A percentile compares a stretch with the other conserved stretches of the same genome.
Conservation (phyloP, 1,140 invertebrate species). For the Drosophila nigrodunni region DNA sequence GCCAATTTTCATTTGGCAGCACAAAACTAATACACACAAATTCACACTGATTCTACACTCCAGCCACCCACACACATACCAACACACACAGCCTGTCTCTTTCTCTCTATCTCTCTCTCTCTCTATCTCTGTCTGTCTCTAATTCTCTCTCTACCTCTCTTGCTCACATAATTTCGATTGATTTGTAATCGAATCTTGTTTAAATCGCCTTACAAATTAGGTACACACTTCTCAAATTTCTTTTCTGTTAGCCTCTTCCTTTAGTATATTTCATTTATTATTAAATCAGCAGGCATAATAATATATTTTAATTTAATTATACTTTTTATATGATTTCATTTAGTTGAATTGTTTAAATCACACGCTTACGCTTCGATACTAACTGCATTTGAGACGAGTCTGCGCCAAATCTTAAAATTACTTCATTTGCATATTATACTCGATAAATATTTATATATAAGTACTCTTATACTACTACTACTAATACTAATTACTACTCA, state of each 20-base stretch:
- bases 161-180: conserved; percentile 51
- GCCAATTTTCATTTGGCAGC: conserved; percentile 28
- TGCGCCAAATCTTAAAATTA: conserved; percentile 48
- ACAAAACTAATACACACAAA: conserved; percentile 36
- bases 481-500: conserved; percentile 5
- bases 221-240: conserved; percentile 31
- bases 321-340: conserved; percentile 16
- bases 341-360: conserved; percentile 50
- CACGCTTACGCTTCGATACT: conserved; percentile 76
- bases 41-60: conserved; percentile 1
- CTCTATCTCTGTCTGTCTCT: conserved; percentile 44
- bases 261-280: conserved; percentile 2
- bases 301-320: background rate
- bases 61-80: conserved; percentile 35
- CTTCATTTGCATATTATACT: conserved; percentile 56
- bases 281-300: conserved; percentile 20
- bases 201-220: conserved; percentile 30
- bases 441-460: conserved; percentile 39
- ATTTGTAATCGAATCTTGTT: conserved; percentile 36
- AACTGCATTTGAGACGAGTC: conserved; percentile 74
- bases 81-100: conserved; percentile 55
- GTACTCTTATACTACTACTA: conserved; percentile 33
- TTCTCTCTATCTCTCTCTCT: conserved; percentile 47
- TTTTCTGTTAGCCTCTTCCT: conserved; percentile 20
- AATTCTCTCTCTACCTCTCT: conserved; percentile 46